phyloP scores from a whole-genome alignment of 2,888 invertebrate genomes.

The Scelioninae gen. 1 region DNA sequence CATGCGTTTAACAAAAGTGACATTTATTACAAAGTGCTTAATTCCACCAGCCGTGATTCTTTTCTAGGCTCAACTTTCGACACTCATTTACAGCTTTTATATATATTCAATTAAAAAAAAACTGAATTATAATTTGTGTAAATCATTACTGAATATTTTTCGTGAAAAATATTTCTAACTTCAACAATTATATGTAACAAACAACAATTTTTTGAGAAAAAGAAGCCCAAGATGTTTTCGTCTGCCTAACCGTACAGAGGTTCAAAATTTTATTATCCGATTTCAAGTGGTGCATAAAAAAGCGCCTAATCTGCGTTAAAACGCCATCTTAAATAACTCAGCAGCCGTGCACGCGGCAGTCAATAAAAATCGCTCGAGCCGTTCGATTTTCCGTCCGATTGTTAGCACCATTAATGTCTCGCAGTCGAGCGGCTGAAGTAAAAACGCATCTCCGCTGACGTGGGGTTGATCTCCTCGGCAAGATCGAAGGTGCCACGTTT shows the following conservation, averaged over 20 bases:
- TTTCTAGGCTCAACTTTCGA: neutral
- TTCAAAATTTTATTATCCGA: conserved; percentile 25
- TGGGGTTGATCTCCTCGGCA: conserved; percentile 64
- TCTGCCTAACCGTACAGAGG: too few relatives aligned
- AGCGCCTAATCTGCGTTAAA: conserved; percentile 58
- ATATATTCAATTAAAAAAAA: too few relatives aligned
- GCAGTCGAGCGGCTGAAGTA: conserved; percentile 53
- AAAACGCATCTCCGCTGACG: conserved; percentile 69
- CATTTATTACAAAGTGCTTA: conserved; percentile 53
- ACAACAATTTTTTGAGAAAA: too few relatives aligned
- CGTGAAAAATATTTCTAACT: too few relatives aligned
- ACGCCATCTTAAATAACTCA: conserved; percentile 68
- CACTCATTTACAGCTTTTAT: too few relatives aligned
- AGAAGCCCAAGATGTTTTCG: too few relatives aligned
- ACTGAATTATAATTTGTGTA: too few relatives aligned
- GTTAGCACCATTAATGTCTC: conserved; percentile 71
- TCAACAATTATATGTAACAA: too few relatives aligned
- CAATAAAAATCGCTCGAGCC: conserved; percentile 62
- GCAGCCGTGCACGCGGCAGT: conserved; percentile 38
- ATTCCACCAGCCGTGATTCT: conserved; percentile 31
- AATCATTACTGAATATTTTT: too few relatives aligned
- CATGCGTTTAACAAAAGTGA: conserved; percentile 50
- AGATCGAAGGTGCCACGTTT: conserved; percentile 71
- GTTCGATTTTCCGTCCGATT: conserved; percentile 70
- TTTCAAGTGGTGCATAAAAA: conserved; percentile 35